Conservation (phyloP, 1,140 invertebrate species). For the Trichomalopsis sarcophagae region DNA sequence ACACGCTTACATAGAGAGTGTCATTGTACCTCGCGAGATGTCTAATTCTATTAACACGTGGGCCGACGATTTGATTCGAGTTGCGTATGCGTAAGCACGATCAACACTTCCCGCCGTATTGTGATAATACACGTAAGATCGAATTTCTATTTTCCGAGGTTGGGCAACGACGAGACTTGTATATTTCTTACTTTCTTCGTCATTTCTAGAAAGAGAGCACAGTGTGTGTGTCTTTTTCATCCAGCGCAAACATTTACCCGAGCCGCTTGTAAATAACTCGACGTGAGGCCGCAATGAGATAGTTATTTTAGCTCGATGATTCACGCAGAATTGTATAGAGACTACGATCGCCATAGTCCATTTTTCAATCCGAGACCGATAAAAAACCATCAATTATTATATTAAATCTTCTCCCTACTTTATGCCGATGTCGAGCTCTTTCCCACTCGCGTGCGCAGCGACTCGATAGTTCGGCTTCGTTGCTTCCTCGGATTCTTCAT, state of each 20-base stretch:
- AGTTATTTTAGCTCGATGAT: neutral
- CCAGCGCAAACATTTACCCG: neutral
- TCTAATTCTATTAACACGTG: neutral
- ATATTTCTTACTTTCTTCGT: neutral
- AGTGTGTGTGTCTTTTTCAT: neutral
- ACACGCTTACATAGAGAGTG: neutral
- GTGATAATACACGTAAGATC: no score
- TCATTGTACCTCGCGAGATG: no score
- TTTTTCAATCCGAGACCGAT: neutral
- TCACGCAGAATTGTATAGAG: neutral
- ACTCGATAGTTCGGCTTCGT: neutral
- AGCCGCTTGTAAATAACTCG: neutral
- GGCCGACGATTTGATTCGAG: neutral
- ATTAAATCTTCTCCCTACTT: conserved; percentile 5
- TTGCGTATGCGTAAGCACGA: neutral
- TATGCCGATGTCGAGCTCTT: neutral
- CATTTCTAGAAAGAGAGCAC: neutral
- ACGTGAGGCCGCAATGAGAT: neutral
- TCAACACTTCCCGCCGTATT: no score
- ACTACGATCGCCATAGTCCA: neutral
- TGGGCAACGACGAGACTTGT: neutral
- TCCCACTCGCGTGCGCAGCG: neutral
- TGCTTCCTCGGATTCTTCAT: no score
- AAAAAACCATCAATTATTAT: neutral
- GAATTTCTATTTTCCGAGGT: neutral